Evolutionary conservation across 2,797 vertebrate species (phyloP).

Genomic region (Eleutherodactylus coqui): DNA sequence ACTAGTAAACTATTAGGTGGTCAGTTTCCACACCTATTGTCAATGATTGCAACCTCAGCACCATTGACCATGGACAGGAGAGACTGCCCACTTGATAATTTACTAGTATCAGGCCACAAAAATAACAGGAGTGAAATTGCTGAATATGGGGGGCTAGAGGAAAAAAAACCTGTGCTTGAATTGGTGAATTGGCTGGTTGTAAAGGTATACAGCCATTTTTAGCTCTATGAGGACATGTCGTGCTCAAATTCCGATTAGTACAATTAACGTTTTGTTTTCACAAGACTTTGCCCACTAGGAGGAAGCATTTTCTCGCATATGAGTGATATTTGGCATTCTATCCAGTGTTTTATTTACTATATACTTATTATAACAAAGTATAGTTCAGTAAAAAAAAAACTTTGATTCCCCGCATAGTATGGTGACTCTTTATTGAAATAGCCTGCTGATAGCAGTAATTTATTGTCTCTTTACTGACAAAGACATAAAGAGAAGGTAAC

Average conservation of each 20-base stretch:
- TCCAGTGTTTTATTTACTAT: neutral
- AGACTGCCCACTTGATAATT: too few species aligned
- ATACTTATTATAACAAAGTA: neutral
- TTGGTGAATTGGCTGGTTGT: too few species aligned
- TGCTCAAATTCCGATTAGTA: neutral
- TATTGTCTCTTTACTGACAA: slow-evolving; percentile 18
- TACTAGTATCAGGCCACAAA: too few species aligned
- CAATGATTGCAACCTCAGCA: too few species aligned
- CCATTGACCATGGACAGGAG: too few species aligned
- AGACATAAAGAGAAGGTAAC: slow-evolving; percentile 25
- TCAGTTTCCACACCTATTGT: too few species aligned
- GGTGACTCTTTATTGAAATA: slow-evolving; percentile 8
- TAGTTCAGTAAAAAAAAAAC: neutral
- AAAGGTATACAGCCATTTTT: too few species aligned
- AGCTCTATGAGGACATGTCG: too few species aligned
- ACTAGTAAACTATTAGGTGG: too few species aligned
- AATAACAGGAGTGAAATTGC: too few species aligned
- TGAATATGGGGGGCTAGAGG: too few species aligned
- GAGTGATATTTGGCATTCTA: neutral
- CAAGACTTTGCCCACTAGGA: neutral
- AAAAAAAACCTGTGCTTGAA: too few species aligned
- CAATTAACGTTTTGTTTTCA: neutral
- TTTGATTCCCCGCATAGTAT: neutral
- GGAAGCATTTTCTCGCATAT: neutral
- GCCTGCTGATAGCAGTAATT: slow-evolving; percentile 23